Evolutionary conservation across 2,113 vertebrate species (phyloP), one percentile per base, ranked within the genome.

Genomic region (Silurus glanis): DNA sequence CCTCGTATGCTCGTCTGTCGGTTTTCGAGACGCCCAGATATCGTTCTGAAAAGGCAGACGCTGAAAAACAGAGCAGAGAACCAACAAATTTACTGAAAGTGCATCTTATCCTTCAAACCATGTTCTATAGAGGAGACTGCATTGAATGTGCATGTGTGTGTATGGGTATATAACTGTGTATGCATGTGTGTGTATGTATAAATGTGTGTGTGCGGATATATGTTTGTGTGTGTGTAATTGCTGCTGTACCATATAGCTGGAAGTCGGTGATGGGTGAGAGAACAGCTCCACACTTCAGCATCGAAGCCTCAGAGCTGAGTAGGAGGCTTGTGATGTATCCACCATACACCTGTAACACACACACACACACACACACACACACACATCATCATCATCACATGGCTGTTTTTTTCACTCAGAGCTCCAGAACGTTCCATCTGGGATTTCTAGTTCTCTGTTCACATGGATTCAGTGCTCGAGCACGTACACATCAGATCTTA

Each of bases 181-280:
- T 8, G 25, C 37, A 25, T 79, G 23, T 16, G 51, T 28, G 19
- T 79, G 76, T 9, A 16, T 28, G 76, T 37, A 37, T 37, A 37
- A 37, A 37, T 2, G 37, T 37, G 37, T 37, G 37, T 37, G 37
- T 37, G 37, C 1, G 37, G 37, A 37, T 37, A 2, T 37, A 2
- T 37, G 37, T 37, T 1, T 79, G 53, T 79, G 23, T 16, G 51
- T 28, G 19, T 79, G 76, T 9, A 25, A 14, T 8, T 58, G 53
- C 23, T 28, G 78, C 12, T 80, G 78, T 95, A 98, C 98, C 97
- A 8, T 99, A 98, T 66, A 98, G 92, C 88, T 93, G 96, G 93
- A 99, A 99, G 92, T 99, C 97, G 0, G 97, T 97, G 92, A 99
- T 94, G 0, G 98, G 98, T 0, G 98, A 98, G 84, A 98, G 94